These are phyloP conservation scores for Metridium senile DNA, from an alignment of 92 coral and sea anemone genomes.

Conservation along the genomic window DNA sequence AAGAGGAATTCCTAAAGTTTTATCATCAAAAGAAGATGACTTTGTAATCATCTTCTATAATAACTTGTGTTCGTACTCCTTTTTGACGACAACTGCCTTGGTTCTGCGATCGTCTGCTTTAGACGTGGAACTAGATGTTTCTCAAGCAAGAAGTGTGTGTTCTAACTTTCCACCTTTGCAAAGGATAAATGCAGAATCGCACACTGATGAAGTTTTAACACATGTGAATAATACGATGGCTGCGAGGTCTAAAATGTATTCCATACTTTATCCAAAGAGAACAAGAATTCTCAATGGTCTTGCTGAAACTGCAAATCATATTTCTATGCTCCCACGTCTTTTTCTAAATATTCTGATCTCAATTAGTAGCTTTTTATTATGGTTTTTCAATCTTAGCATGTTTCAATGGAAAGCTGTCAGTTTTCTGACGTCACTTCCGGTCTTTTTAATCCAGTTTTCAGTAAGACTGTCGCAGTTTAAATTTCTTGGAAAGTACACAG, in stretches of 20 bases:
- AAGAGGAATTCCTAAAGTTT: slow-evolving; percentile 3
- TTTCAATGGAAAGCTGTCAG: slow-evolving; percentile 3
- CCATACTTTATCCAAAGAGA: background rate
- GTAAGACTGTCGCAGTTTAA: slow-evolving; percentile 17
- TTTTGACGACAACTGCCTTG: slow-evolving; percentile 6
- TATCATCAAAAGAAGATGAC: slow-evolving; percentile 11
- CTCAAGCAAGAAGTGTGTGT: background rate
- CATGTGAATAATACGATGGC: slow-evolving; percentile 7
- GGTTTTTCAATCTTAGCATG: background rate
- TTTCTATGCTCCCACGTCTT: background rate
- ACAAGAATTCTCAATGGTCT: background rate
- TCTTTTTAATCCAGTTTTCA: slow-evolving; percentile 20
- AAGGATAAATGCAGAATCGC: slow-evolving; percentile 3
- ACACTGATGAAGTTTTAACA: slow-evolving; percentile 6
- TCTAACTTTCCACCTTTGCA: slow-evolving; percentile 7
- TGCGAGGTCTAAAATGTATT: background rate
- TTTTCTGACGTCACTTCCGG: slow-evolving; percentile 28
- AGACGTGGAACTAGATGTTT: no score
- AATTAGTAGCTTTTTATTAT: slow-evolving; percentile 8
- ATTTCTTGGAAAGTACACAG: background rate
- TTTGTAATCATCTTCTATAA: slow-evolving; percentile 50
- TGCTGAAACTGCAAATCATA: background rate
- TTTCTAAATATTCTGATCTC: background rate
- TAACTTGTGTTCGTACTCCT: slow-evolving; percentile 8
- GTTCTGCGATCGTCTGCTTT: background rate